Evolutionary conservation across 1,140 invertebrate genomes (phyloP).

Genomic region (Brachionus rubens): DNA sequence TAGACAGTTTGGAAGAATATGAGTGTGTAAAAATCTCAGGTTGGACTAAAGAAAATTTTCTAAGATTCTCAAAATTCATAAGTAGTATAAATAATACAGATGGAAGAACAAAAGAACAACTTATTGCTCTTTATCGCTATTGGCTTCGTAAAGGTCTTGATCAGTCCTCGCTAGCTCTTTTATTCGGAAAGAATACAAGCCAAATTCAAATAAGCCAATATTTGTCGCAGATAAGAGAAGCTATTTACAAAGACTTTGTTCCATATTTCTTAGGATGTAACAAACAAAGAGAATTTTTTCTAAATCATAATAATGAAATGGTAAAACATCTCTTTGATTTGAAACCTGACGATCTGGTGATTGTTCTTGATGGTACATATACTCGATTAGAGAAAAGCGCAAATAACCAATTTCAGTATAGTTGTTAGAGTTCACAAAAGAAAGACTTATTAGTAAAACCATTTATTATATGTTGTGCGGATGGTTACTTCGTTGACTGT

Average conservation of each 20-base stretch:
- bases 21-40: conserved; percentile 21
- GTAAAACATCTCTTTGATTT: conserved; percentile 16
- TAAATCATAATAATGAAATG: conserved; percentile 38
- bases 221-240: too few species aligned
- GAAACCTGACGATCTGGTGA: conserved; percentile 12
- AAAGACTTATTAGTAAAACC: conserved; percentile 20
- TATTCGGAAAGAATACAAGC: too few species aligned
- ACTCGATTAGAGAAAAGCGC: conserved; percentile 4
- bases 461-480: conserved; percentile 29
- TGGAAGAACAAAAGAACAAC: too few species aligned
- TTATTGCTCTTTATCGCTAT: too few species aligned
- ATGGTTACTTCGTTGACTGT: conserved; percentile 11
- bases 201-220: too few species aligned
- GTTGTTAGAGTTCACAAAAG: conserved; percentile 8
- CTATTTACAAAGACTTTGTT: too few species aligned
- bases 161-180: too few species aligned
- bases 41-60: conserved; percentile 19
- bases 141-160: conserved; percentile 18
- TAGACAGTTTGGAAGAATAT: conserved; percentile 11
- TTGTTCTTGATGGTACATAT: conserved; percentile 30
- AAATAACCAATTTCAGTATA: conserved; percentile 19
- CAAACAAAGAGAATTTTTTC: conserved; percentile 9
- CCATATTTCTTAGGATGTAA: conserved; percentile 24
- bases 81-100: too few species aligned
- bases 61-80: conserved; percentile 16